These are phyloP conservation scores for Ennomos fuscantarius DNA, from an alignment of 2,888 invertebrate species.

Conservation along the genomic window DNA sequence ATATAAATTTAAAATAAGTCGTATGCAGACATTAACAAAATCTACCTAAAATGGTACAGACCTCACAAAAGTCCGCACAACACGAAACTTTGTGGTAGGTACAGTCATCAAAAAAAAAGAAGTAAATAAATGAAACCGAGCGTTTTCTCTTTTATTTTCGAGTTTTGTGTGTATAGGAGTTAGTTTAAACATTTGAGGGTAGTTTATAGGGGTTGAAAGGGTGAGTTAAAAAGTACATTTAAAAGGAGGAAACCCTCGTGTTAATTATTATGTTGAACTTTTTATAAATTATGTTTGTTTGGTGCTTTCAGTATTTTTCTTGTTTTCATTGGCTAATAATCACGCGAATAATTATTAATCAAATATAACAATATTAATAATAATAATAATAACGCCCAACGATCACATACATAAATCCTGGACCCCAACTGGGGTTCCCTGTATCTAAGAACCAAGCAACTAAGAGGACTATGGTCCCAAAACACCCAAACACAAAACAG, in stretches of 20 bases:
- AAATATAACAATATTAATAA: too few species aligned
- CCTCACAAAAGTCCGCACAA: slow-evolving; percentile 11
- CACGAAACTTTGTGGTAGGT: slow-evolving; percentile 16
- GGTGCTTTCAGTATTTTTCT: too few species aligned
- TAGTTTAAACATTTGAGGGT: slow-evolving; percentile 14
- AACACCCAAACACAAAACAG: too few species aligned
- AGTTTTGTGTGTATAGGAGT: slow-evolving; percentile 4
- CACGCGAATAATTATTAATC: too few species aligned
- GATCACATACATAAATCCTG: too few species aligned
- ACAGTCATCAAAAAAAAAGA: slow-evolving; percentile 14
- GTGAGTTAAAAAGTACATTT: slow-evolving; percentile 1
- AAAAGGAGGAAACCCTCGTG: slow-evolving; percentile 1
- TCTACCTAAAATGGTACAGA: slow-evolving; percentile 13
- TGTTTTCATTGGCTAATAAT: too few species aligned
- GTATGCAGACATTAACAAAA: background rate
- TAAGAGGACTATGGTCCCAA: too few species aligned
- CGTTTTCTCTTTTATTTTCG: slow-evolving; percentile 10
- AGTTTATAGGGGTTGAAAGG: slow-evolving; percentile 12
- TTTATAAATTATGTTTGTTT: too few species aligned
- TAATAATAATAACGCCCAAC: too few species aligned
- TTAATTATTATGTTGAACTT: slow-evolving; percentile 1
- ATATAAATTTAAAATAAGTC: too few species aligned
- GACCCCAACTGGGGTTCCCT: too few species aligned
- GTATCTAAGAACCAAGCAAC: too few species aligned
- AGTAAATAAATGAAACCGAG: slow-evolving; percentile 12